Conservation (phyloP, 2,888 invertebrate genomes). For the Hirtodrosophila alboralis region DNA sequence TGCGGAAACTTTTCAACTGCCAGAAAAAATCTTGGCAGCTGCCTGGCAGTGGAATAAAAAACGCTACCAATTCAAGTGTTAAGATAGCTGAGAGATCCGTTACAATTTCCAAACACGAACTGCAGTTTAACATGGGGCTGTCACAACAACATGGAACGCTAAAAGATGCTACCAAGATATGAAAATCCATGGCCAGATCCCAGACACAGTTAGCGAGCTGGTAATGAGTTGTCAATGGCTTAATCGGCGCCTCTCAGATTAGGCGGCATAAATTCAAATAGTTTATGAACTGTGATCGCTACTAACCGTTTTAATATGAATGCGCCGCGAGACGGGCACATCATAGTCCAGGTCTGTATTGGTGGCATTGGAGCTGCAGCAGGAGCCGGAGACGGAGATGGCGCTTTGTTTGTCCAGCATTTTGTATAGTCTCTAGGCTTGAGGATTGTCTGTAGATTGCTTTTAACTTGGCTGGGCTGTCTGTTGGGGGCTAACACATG, state of each 20-base stretch:
- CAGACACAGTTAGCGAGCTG: constrained; percentile 28
- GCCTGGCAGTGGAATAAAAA: constrained; percentile 18
- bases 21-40: constrained; percentile 36
- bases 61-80: constrained; percentile 44
- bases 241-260: constrained; percentile 50
- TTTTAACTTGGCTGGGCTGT: not conserved
- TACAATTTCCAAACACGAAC: constrained; percentile 57
- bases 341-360: constrained; percentile 80
- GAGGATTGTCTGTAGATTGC: constrained; percentile 3
- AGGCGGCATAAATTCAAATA: constrained; percentile 46
- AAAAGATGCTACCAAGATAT: constrained; percentile 28
- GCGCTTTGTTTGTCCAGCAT: constrained; percentile 81
- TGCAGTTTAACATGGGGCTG: constrained; percentile 52
- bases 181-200: constrained; percentile 10
- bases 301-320: constrained; percentile 80
- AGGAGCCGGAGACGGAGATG: constrained; percentile 62
- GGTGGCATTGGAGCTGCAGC: constrained; percentile 70
- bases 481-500: constrained; percentile 24
- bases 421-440: too few species aligned
- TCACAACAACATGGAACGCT: constrained; percentile 55
- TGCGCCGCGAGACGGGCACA: constrained; percentile 81
- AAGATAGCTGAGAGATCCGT: constrained; percentile 52
- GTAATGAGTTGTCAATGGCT: constrained; percentile 63
- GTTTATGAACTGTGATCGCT: constrained; percentile 56
- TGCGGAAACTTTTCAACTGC: constrained; percentile 61